phyloP scores from a whole-genome alignment of 2,113 vertebrate genomes.

The Mola mola region DNA sequence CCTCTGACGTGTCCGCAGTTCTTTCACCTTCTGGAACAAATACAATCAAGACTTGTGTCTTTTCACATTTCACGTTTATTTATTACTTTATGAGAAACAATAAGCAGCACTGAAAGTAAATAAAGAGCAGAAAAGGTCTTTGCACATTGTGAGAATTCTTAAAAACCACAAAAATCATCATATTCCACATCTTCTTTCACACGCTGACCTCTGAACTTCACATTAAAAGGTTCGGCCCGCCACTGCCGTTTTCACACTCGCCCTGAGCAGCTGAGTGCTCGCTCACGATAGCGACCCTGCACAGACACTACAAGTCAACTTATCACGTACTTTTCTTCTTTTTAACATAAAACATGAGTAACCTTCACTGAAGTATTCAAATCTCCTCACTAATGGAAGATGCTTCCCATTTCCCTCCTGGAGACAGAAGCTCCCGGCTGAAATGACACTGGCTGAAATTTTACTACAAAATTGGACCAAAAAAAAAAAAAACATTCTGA shows the following conservation, averaged over 20 bases:
- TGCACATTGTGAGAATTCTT: not conserved
- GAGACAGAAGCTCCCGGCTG: slow-evolving; percentile 48
- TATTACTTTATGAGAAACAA: slow-evolving; percentile 38
- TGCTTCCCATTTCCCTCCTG: slow-evolving; percentile 40
- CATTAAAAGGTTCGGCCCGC: not conserved
- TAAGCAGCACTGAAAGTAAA: slow-evolving; percentile 36
- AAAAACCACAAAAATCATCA: no score
- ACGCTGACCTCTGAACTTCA: no score
- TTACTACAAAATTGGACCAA: no score
- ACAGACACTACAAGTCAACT: no score
- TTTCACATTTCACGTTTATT: slow-evolving; percentile 34
- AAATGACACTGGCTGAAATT: no score
- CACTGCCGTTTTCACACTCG: no score
- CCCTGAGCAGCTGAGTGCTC: no score
- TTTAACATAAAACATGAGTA: slow-evolving; percentile 64
- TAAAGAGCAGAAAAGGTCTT: slow-evolving; percentile 10
- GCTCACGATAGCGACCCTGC: slow-evolving; percentile 22
- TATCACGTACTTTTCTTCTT: slow-evolving; percentile 12
- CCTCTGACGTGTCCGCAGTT: not conserved
- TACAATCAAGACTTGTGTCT: not conserved
- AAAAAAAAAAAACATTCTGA: no score
- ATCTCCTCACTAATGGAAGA: slow-evolving; percentile 19
- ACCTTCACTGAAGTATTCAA: slow-evolving; percentile 63
- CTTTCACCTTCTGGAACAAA: not conserved
- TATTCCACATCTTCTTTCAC: no score